Conservation (phyloP, 2,113 vertebrate species). For the Laticauda colubrina region DNA sequence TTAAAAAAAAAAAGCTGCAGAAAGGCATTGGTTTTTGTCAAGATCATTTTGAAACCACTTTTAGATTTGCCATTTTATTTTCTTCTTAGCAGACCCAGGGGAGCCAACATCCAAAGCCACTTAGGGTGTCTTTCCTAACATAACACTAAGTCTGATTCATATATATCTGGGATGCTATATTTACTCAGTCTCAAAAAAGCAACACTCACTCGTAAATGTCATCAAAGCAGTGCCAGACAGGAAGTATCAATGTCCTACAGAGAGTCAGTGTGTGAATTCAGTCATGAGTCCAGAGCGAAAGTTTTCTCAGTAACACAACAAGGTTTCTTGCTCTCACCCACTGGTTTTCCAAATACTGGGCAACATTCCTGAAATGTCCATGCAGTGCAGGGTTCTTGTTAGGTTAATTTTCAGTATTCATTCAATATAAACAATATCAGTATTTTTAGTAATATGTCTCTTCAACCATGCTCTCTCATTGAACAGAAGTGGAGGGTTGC, state of each 20-base stretch:
- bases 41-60: neutral
- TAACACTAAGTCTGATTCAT: conserved; percentile 13
- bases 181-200: conserved; percentile 16
- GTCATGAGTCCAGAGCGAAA: neutral
- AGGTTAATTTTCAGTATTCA: neutral
- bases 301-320: conserved; percentile 1
- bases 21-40: conserved; percentile 22
- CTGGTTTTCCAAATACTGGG: conserved; percentile 24
- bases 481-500: neutral
- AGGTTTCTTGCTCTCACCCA: conserved; percentile 22
- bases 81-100: neutral
- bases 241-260: conserved; percentile 8
- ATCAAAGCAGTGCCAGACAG: conserved; percentile 2
- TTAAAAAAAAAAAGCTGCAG: neutral
- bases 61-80: conserved; percentile 3
- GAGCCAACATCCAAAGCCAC: conserved; percentile 18
- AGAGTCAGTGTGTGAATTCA: neutral
- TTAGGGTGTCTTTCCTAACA: conserved; percentile 11
- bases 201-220: conserved; percentile 4
- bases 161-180: conserved; percentile 5
- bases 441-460: neutral
- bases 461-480: neutral
- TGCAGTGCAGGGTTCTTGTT: neutral
- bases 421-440: neutral
- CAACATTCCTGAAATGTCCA: neutral